Evolutionary conservation across 2,888 invertebrate genomes (phyloP), one percentile per base, ranked within the genome.

Genomic region (Pyrgus malvae): DNA sequence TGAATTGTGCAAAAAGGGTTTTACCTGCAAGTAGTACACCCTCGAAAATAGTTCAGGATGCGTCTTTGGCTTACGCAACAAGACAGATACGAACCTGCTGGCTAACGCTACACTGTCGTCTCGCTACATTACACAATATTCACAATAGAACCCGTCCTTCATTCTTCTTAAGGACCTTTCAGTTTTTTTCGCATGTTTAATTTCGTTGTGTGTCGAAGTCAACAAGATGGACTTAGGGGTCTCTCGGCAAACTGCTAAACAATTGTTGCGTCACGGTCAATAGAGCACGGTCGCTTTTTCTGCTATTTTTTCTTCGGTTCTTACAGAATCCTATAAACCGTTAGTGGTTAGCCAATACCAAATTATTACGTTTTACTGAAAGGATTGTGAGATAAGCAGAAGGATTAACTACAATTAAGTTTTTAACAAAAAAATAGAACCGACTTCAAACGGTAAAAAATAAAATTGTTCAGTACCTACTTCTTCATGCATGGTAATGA

Each of bases 231-330:
- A 82, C 82, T 83, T 69, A 77, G 83, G 78, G 78, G 74, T 78
- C 79, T 79, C 67, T 74, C 78, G 76, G 78, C 79, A 83, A 86
- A 85, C 83, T 84, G 79, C 80, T 84, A 87, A 88, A 89, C 88
- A 90, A 87, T 90, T 76, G 81, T 88, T 89, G 82, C 88, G 84
- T 88, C 87, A 89, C 74, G 86, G 87, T 87, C 87, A 89, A 88
- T 87, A 87, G 80, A 79, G 62, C 74, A 76, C 69, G 82, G 75
- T 60, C 50, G 76, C 80, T 84, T 85, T 85, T 85, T 72, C 76
- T 55, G 56, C 27, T 66, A 76, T 85, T 85, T 83, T 78, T 68
- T 58, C 44, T 27, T 53, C 51, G 51, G 4, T 53, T 61, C 57
- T 56, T 64, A 64, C 53, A 59, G 53, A 61, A 59, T 64, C 64